Evolutionary conservation across 1,140 invertebrate genomes (phyloP).

Genomic region (Drosophila trapezifrons): DNA sequence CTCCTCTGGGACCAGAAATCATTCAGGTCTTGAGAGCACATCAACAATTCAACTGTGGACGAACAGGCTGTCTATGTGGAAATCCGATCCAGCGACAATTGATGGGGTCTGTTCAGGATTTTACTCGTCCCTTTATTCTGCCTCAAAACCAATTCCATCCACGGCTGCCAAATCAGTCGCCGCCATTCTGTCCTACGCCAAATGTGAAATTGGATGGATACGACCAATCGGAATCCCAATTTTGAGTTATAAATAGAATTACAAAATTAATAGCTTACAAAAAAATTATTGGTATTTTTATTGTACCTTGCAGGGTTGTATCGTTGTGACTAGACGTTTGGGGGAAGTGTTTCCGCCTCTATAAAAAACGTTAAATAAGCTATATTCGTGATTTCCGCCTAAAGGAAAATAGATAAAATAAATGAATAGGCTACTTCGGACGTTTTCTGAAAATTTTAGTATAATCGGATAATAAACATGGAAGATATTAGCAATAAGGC

Average conservation of each 20-base stretch:
- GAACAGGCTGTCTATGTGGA: neutral
- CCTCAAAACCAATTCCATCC: neutral
- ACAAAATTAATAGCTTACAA: neutral
- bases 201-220: neutral
- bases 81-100: neutral
- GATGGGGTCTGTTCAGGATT: too few relatives aligned
- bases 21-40: neutral
- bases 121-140: neutral
- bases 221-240: slow-evolving; percentile 14
- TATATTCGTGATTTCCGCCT: too few relatives aligned
- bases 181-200: neutral
- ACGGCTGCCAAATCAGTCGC: neutral
- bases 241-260: neutral
- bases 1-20: neutral
- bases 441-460: too few relatives aligned
- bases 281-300: neutral
- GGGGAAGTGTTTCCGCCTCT: too few relatives aligned
- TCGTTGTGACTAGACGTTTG: too few relatives aligned
- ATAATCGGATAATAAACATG: too few relatives aligned
- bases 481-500: too few relatives aligned
- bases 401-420: too few relatives aligned
- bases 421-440: too few relatives aligned
- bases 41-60: neutral
- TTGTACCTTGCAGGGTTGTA: too few relatives aligned
- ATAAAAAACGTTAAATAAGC: too few relatives aligned